Conservation (phyloP, 2,797 vertebrate species). For the Graptemys geographica region DNA sequence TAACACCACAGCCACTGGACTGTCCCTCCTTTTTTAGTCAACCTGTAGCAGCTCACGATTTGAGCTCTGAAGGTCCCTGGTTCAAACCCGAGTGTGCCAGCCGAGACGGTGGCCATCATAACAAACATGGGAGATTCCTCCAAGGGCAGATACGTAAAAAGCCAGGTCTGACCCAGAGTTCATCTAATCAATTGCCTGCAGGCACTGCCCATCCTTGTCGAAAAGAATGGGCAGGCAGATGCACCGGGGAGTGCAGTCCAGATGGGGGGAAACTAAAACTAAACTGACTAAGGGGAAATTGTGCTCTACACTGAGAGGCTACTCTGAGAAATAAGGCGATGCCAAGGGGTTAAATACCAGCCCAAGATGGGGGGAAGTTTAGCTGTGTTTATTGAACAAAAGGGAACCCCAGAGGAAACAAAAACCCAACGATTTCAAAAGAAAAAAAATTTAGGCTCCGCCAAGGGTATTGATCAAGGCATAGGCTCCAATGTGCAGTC, state of each 20-base stretch:
- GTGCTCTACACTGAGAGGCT: neutral
- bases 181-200: neutral
- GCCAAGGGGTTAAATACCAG: accelerated
- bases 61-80: neutral
- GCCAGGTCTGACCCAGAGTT: neutral
- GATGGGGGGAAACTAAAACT: neutral
- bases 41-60: accelerated
- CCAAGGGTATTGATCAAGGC: neutral
- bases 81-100: accelerated
- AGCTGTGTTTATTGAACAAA: neutral
- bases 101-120: neutral
- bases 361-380: neutral
- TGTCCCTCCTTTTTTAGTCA: neutral
- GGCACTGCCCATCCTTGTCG: neutral
- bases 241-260: neutral
- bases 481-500: slow-evolving; percentile 22
- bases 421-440: neutral
- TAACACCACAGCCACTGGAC: neutral
- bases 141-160: neutral
- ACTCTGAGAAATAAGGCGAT: neutral
- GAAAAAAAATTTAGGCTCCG: slow-evolving; percentile 43
- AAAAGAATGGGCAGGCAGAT: neutral
- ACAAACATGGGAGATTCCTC: neutral
- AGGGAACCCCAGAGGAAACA: neutral
- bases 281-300: neutral